Evolutionary conservation across 2,797 vertebrate species (phyloP), one percentile per base, ranked within the genome.

Genomic region (Poecilia velifera): DNA sequence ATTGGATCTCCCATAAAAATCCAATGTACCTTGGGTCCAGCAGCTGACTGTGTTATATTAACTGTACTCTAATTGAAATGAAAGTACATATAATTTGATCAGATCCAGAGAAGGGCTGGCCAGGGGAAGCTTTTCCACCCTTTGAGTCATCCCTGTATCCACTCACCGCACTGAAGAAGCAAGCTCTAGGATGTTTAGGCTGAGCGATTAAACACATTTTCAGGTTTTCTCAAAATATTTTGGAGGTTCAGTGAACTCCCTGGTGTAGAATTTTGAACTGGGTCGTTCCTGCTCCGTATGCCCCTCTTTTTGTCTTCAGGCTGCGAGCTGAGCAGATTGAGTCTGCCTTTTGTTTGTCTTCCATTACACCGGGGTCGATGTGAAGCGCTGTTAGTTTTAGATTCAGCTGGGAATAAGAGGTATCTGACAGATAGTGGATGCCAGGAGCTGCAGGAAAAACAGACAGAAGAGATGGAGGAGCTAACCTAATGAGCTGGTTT

Each of bases 41-140:
- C 66, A 71, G 66, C 59, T 47, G 62, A 47, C 25, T 49, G 20
- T 39, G 64, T 83, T 51, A 12, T 53, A 77, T 81, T 81, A 82
- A 39, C 16, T 79, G 13, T 49, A 76, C 76, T 83, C 3, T 87
- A 87, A 90, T 82, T 85, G 62, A 28, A 78, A 59, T 78, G 79
- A 81, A 80, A 79, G 78, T 75, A 83, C 64, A 77, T 47, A 76
- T 90, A 68, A 90, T 89, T 80, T 82, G 76, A 91, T 91, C 82
- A 88, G 47, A 70, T 77, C 39, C 76, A 81, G 49, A 76, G 64
- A 31, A 71, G 39, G 68, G 70, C 57, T 45, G 80, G 81, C 31
- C 68, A 47, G 59, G 46, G 59, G 0, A 4, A 74, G 13, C 39
- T 76, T 39, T 57, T 80, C 70, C 59, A 41, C 18, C 45, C 79